These are phyloP conservation scores for Anoplophora glabripennis DNA, from an alignment of 1,140 invertebrate species.

Conservation along the genomic window DNA sequence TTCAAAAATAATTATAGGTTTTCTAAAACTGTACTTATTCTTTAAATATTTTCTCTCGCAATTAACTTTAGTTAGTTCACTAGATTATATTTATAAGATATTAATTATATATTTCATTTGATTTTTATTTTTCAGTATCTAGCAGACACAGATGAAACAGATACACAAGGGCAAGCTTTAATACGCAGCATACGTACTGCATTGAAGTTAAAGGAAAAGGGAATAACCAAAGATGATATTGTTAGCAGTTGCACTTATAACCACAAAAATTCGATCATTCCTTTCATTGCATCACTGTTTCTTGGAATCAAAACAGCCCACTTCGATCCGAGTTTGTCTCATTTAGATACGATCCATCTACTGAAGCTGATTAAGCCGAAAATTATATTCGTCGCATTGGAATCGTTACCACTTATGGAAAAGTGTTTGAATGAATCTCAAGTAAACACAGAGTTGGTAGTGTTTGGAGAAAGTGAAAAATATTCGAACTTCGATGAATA, in stretches of 20 bases:
- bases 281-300: constrained; percentile 2
- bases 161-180: background rate
- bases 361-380: constrained; percentile 8
- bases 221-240: constrained; percentile 6
- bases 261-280: background rate
- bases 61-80: no score
- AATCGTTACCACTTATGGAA: constrained; percentile 7
- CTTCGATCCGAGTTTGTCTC: constrained; percentile 8
- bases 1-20: no score
- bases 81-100: no score
- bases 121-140: constrained; percentile 11
- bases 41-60: no score
- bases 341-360: background rate
- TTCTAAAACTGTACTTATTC: no score
- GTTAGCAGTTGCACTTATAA: constrained; percentile 3
- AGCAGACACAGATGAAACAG: background rate
- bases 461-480: constrained; percentile 24
- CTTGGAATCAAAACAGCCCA: background rate
- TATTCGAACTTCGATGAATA: constrained; percentile 23
- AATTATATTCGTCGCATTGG: constrained; percentile 7
- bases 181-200: background rate
- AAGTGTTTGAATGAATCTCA: background rate
- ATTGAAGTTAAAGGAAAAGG: background rate
- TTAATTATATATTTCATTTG: no score
- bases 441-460: constrained; percentile 22